Evolutionary conservation across 2,797 vertebrate genomes (phyloP), one percentile per base, ranked within the genome.

Genomic region (Chiroxiphia lanceolata): DNA sequence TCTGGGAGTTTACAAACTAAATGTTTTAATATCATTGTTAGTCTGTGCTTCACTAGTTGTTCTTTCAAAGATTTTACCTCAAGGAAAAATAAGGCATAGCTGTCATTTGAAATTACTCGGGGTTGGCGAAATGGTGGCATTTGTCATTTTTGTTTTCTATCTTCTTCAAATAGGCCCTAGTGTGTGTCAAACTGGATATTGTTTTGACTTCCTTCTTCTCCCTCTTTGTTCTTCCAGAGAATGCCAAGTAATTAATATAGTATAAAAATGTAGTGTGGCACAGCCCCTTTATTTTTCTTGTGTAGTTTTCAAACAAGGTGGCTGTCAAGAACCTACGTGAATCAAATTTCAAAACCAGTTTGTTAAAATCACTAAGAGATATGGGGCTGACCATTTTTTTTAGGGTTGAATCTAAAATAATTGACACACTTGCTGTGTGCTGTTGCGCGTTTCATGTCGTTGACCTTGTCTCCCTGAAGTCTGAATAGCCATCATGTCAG

Each of bases 51-150:
- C 5, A 0, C 12, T 25, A 87, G 48, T 59, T 94, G 33, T 83
- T 95, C 90, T 79, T 87, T 90, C 89, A 65, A 90, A 70, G 74
- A 92, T 94, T 80, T 95, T 0, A 29, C 96, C 77, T 74, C 31
- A 11, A 88, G 94, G 76, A 38, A 89, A 83, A 86, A 89, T 79
- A 69, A 87, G 59, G 86, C 88, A 51, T 91, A 57, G 50, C 93
- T 96, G 96, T 95, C 95, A 87, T 82, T 57, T 93, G 92, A 95
- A 94, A 96, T 96, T 96, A 88, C 44, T 96, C 75, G 86, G 67
- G 40, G 5, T 80, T 67, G 26, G 89, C 85, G 47, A 93, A 94
- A 95, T 83, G 88, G 89, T 95, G 94, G 83, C 91, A 80, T 95
- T 96, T 96, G 95, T 97, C 94, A 86, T 94, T 92, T 93, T 89